These are phyloP conservation scores for Ranitomeya imitator DNA, from an alignment of 2,113 vertebrate genomes.

Conservation along the genomic window DNA sequence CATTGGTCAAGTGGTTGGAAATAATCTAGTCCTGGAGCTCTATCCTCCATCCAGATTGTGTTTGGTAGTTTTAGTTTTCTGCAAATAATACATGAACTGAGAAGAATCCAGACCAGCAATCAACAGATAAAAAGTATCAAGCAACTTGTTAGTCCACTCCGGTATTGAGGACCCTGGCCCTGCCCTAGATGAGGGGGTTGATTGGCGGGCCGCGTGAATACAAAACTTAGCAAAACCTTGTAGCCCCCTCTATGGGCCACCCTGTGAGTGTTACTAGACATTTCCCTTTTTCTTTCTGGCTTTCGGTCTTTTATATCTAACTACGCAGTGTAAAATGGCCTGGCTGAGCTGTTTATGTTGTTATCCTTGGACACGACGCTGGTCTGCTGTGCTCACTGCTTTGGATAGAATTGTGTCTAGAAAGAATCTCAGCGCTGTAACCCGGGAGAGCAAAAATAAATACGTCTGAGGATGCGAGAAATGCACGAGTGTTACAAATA, in stretches of 20 bases:
- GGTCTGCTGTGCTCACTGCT: constrained; percentile 3
- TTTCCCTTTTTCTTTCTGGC: neutral
- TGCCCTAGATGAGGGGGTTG: neutral
- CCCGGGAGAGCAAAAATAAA: neutral
- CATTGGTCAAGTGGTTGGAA: neutral
- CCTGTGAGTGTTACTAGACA: neutral
- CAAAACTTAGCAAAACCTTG: neutral
- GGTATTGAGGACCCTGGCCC: neutral
- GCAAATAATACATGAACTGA: neutral
- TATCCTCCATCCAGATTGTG: neutral
- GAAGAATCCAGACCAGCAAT: neutral
- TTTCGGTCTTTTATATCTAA: neutral
- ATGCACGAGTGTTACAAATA: neutral
- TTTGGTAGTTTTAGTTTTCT: neutral
- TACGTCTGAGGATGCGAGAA: neutral
- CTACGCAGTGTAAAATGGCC: neutral
- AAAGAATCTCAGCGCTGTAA: neutral
- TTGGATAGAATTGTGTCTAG: constrained; percentile 23
- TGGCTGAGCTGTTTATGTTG: neutral
- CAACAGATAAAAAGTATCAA: neutral
- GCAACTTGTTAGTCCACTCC: neutral
- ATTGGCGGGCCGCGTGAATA: neutral
- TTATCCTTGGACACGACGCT: neutral
- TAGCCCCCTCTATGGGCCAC: neutral
- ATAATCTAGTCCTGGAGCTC: neutral